phyloP scores from a whole-genome alignment of 2,888 invertebrate genomes.

The Nesidiocoris tenuis region DNA sequence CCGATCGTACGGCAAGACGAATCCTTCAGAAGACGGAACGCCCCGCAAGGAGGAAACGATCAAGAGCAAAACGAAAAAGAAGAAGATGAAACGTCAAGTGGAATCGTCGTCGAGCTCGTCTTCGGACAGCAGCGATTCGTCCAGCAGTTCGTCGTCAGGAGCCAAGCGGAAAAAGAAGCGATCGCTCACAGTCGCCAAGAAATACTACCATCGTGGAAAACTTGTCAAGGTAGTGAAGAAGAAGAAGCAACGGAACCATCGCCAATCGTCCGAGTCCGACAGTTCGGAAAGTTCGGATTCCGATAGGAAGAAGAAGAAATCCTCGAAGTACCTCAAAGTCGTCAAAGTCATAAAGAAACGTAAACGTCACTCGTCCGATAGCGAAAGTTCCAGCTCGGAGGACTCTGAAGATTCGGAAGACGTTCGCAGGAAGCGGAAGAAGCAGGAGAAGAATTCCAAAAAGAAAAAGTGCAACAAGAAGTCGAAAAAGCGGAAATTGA shows the following conservation, averaged over 20 bases:
- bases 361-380: conserved; percentile 44
- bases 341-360: conserved; percentile 49
- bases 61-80: conserved; percentile 40
- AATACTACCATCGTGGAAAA: conserved; percentile 51
- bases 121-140: conserved; percentile 46
- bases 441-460: conserved; percentile 47
- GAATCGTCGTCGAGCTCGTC: conserved; percentile 38
- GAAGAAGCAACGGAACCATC: conserved; percentile 48
- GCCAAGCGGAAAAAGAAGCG: conserved; percentile 47
- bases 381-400: conserved; percentile 46
- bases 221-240: conserved; percentile 51
- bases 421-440: conserved; percentile 42
- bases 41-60: conserved; percentile 11
- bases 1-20: conserved; percentile 6
- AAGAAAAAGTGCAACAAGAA: conserved; percentile 49
- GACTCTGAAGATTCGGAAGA: conserved; percentile 46
- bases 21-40: conserved; percentile 6
- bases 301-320: conserved; percentile 45
- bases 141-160: conserved; percentile 49
- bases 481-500: conserved; percentile 42
- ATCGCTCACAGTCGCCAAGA: conserved; percentile 49
- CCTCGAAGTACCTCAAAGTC: conserved; percentile 47
- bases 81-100: conserved; percentile 37
- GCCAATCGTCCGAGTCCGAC: conserved; percentile 49
- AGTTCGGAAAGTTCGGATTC: conserved; percentile 49